Evolutionary conservation across 2,888 invertebrate genomes (phyloP).

Genomic region (Synanthedon myopaeformis): DNA sequence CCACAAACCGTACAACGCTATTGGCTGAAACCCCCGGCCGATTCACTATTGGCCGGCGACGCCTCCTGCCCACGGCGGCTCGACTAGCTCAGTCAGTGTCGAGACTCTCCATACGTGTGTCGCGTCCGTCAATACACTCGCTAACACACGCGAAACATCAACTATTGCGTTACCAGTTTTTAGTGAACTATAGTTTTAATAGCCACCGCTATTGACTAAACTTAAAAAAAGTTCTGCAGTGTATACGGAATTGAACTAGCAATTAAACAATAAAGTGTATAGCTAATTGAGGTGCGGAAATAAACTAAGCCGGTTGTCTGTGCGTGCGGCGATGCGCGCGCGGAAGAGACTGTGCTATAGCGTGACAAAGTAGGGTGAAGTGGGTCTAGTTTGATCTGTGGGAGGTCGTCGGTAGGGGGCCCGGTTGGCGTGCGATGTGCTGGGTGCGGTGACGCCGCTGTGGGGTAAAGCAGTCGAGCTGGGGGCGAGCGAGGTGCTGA

Average conservation of each 20-base stretch:
- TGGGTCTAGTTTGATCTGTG: slow-evolving; percentile 3
- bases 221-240: no score
- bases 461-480: slow-evolving; percentile 23
- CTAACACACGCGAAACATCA: slow-evolving; percentile 6
- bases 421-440: slow-evolving; percentile 6
- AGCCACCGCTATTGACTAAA: no score
- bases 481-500: slow-evolving; percentile 43
- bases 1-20: slow-evolving; percentile 23
- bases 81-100: slow-evolving; percentile 30
- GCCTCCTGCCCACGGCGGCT: slow-evolving; percentile 14
- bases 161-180: no score
- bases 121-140: slow-evolving; percentile 16
- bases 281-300: slow-evolving; percentile 4
- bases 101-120: slow-evolving; percentile 18
- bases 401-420: slow-evolving; percentile 9
- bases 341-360: slow-evolving; percentile 12
- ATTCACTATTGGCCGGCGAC: slow-evolving; percentile 27
- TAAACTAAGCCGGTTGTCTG: background rate
- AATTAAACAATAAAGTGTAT: slow-evolving; percentile 6
- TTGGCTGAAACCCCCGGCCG: slow-evolving; percentile 15
- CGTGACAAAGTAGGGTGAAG: slow-evolving; percentile 5
- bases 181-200: no score
- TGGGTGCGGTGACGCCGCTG: slow-evolving; percentile 5
- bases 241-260: slow-evolving; percentile 1
- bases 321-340: slow-evolving; percentile 16